Conservation (phyloP, 2,888 invertebrate genomes). For the Tetanocera ferruginea region DNA sequence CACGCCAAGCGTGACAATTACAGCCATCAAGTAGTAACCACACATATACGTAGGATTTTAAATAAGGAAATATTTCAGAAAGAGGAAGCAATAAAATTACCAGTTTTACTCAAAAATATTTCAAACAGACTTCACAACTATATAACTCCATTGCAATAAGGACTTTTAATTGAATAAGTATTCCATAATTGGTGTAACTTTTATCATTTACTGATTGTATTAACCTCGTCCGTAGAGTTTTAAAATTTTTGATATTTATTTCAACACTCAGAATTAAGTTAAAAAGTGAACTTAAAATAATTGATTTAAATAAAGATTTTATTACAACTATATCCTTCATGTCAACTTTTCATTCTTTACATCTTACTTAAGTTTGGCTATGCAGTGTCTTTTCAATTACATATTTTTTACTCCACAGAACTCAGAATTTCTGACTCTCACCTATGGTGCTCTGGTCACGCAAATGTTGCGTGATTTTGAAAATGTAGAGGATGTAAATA, state of each 20-base stretch:
- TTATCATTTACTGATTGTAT: too few species aligned
- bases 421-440: constrained; percentile 95
- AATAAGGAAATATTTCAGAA: neutral
- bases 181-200: too few species aligned
- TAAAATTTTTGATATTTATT: too few species aligned
- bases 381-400: neutral
- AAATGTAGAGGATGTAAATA: constrained; percentile 97
- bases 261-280: too few species aligned
- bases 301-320: neutral
- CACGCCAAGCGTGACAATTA: constrained; percentile 67
- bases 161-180: too few species aligned
- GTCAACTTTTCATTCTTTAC: neutral
- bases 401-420: constrained; percentile 74
- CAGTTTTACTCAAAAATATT: constrained; percentile 2
- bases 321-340: neutral
- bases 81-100: neutral
- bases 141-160: too few species aligned
- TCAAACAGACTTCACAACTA: too few species aligned
- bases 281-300: neutral
- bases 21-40: constrained; percentile 64
- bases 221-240: too few species aligned
- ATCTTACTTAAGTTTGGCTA: neutral
- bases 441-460: constrained; percentile 97
- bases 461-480: constrained; percentile 98
- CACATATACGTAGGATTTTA: neutral